Percentiles rank a stretch among this genome's conserved stretches.
Conservation (phyloP, 2,797 vertebrate genomes). For the Poecilia wingei region DNA sequence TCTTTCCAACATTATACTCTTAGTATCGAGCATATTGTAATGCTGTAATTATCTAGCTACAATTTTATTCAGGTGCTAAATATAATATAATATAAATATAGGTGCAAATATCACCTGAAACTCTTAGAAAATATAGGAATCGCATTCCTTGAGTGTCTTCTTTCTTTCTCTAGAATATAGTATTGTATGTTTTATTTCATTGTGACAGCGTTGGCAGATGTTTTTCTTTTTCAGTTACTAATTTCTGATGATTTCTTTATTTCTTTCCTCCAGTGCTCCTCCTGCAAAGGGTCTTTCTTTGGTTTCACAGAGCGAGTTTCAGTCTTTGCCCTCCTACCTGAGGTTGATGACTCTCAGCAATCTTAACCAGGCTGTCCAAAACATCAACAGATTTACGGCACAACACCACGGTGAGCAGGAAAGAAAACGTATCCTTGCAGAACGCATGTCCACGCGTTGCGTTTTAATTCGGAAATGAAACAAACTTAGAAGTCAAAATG, state of each 20-base stretch:
- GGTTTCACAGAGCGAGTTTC: constrained; percentile 74
- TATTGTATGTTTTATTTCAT: not conserved
- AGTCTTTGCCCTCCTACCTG: constrained; percentile 72
- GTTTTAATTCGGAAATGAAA: not conserved
- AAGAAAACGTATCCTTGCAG: not conserved
- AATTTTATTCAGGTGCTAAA: not conserved
- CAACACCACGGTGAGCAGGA: constrained; percentile 57
- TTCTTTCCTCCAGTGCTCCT: not conserved
- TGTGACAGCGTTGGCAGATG: not conserved
- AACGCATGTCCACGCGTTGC: not conserved
- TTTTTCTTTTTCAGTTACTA: not conserved
- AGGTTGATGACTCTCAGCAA: constrained; percentile 69
- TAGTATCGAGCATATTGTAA: not conserved
- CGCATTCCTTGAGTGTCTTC: too few species aligned
- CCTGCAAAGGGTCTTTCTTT: constrained; percentile 40
- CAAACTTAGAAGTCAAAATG: not conserved
- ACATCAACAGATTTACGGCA: constrained; percentile 67
- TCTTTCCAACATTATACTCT: not conserved
- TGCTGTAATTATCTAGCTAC: not conserved
- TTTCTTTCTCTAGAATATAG: not conserved
- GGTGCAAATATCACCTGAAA: not conserved
- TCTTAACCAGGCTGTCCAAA: constrained; percentile 75
- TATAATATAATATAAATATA: not conserved
- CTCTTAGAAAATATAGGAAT: not conserved
- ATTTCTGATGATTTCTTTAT: not conserved